These are phyloP conservation scores for Lasioglossum leucozonium DNA, from an alignment of 2,888 invertebrate genomes.

Conservation along the genomic window DNA sequence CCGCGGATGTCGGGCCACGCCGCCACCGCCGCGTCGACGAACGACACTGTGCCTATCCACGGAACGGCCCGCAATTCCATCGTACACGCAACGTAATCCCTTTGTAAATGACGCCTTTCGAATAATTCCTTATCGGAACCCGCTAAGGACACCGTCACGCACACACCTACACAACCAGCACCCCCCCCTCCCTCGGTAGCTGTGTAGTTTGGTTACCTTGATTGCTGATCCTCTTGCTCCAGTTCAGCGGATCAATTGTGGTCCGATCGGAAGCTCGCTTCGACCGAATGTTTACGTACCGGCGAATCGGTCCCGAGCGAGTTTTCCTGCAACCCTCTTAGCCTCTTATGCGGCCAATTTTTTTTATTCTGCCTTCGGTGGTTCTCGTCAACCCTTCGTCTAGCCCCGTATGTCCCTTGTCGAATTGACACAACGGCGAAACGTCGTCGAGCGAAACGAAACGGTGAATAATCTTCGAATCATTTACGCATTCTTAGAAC, in stretches of 20 bases:
- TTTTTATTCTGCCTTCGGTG: not conserved
- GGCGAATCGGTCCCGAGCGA: not conserved
- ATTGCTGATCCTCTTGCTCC: constrained; percentile 20
- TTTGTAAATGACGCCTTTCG: constrained; percentile 43
- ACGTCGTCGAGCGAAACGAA: too few species aligned
- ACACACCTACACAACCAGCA: not conserved
- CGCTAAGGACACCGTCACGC: constrained; percentile 20
- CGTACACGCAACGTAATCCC: constrained; percentile 56
- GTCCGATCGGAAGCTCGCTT: constrained; percentile 8
- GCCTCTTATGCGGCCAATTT: not conserved
- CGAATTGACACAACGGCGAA: too few species aligned
- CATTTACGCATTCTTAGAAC: too few species aligned
- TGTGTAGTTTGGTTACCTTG: constrained; percentile 21
- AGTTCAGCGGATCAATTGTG: constrained; percentile 14
- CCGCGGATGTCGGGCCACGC: constrained; percentile 51
- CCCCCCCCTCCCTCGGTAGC: not conserved
- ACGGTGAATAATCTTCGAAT: too few species aligned
- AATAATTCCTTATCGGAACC: constrained; percentile 36
- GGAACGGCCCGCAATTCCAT: constrained; percentile 46
- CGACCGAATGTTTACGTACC: not conserved
- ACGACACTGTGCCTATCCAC: constrained; percentile 53
- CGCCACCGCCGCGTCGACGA: constrained; percentile 51
- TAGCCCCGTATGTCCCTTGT: too few species aligned
- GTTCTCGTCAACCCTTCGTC: not conserved
- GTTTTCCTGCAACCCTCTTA: not conserved